Evolutionary conservation across 2,113 vertebrate species (phyloP).

Genomic region (Accipiter virgatus): DNA sequence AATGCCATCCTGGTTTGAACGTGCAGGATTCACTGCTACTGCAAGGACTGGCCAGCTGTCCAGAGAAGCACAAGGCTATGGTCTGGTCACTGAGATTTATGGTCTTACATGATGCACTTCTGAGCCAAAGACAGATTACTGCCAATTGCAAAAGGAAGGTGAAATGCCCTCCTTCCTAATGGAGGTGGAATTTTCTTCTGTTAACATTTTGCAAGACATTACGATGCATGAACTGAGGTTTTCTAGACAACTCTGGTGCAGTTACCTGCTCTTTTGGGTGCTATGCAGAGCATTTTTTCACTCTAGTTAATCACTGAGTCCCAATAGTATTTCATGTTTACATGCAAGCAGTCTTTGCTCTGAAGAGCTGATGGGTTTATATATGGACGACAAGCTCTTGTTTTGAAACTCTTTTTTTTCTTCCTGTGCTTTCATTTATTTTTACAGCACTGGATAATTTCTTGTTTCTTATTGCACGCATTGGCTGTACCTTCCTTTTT

Average conservation of each 20-base stretch:
- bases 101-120: not conserved
- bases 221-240: not conserved
- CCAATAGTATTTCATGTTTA: not conserved
- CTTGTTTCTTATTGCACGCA: not conserved
- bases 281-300: not conserved
- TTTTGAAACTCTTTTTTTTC: not conserved
- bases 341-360: not conserved
- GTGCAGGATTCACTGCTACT: conserved; percentile 3
- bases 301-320: not conserved
- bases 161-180: not conserved
- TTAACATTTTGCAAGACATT: not conserved
- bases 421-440: not conserved
- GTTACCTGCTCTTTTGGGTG: not conserved
- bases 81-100: conserved; percentile 17
- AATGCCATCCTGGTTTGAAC: not conserved
- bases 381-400: not conserved
- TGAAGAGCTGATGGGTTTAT: not conserved
- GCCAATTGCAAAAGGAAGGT: not conserved
- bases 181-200: not conserved
- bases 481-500: not conserved
- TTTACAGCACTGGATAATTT: not conserved
- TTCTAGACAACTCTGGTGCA: not conserved
- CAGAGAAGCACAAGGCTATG: not conserved
- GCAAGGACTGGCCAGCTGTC: not conserved
- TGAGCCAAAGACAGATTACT: not conserved